A percentile compares a stretch with the other conserved stretches of the same genome.
Conservation (phyloP, 2,888 invertebrate genomes). For the Athrips mouffetella region DNA sequence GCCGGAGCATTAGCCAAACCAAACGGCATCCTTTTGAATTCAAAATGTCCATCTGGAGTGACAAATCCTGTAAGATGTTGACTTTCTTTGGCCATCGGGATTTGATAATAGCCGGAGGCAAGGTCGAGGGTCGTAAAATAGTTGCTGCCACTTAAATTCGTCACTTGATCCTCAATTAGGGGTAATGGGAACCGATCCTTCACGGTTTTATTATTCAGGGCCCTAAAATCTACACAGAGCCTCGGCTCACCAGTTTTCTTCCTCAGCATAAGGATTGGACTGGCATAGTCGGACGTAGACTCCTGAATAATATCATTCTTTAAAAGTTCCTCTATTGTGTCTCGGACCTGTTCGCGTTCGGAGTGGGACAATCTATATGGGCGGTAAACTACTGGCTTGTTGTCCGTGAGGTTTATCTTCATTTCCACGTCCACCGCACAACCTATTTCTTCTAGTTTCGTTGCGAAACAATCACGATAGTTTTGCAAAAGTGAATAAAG, state of each 20-base stretch:
- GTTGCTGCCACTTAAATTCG: constrained; percentile 30
- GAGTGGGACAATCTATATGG: constrained; percentile 23
- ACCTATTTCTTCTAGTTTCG: constrained; percentile 22
- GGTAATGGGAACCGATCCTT: constrained; percentile 26
- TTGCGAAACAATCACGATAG: constrained; percentile 22
- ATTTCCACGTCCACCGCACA: constrained; percentile 19
- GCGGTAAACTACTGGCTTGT: constrained; percentile 25
- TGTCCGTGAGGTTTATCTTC: constrained; percentile 21
- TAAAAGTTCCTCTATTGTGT: constrained; percentile 22
- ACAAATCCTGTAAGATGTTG: too few species aligned
- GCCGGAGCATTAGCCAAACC: constrained; percentile 33
- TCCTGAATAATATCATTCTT: constrained; percentile 24
- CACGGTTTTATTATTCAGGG: constrained; percentile 28
- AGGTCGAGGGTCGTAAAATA: constrained; percentile 37
- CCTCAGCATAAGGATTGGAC: constrained; percentile 25
- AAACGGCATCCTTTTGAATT: constrained; percentile 36
- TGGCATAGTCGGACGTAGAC: constrained; percentile 25
- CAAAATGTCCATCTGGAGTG: constrained; percentile 33
- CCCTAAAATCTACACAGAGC: constrained; percentile 29
- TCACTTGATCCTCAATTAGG: constrained; percentile 29
- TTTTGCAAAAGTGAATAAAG: constrained; percentile 15
- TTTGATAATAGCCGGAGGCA: constrained; percentile 42
- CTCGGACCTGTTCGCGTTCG: constrained; percentile 22
- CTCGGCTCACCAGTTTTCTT: constrained; percentile 27
- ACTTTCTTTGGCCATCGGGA: too few species aligned